Base-by-base conservation (phyloP, 2,113 vertebrate genomes). In the Sebastes schlegelii region DNA sequence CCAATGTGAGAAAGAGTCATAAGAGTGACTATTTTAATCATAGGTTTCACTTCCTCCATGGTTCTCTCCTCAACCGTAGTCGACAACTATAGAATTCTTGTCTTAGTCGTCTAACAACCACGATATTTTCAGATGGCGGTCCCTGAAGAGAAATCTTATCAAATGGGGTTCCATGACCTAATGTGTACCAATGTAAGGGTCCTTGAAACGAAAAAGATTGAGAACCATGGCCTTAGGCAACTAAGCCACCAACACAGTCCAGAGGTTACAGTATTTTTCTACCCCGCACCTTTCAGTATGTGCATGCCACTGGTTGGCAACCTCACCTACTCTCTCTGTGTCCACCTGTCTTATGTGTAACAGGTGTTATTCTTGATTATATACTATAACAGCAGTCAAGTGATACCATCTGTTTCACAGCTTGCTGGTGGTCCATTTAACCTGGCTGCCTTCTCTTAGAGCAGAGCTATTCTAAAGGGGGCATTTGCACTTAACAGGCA, bases 391-490 rank as follows among this genome's bases (percentile, higher is more conserved):
- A 89, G 84, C 80, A 85, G 82, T 91, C 80, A 87, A 80, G 76
- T 58, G 74, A 76, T 82, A 86, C 84, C 89, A 92, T 92, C 90
- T 93, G 92, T 86, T 87, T 86, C 83, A 83, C 90, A 91, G 86
- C 69, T 79, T 86, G 88, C 79, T 23, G 79, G 69, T 82, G 82
- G 78, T 86, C 80, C 62, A 19, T 69, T 86, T 87, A 89, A 86
- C 86, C 84, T 70, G 81, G 48, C 62, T 58, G 19, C 51, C 75
- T 82, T 65, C 63, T 86, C 67, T 71, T 79, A 51, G 62, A 82
- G 16, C 64, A 51, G 52, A 84, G 58, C 54, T 73, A 69, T 82
- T 67, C 62, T 65, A 68, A 87, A 83, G 86, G 80, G 64, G 49
- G 65, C 54, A 5, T 66, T 67, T 60, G 49, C 67, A 13, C 11